These are phyloP conservation scores for Aurelia aurita complex sp. Pacific DNA, from an alignment of 30 jellyfish, hydroid and myxozoan genomes.

Conservation along the genomic window DNA sequence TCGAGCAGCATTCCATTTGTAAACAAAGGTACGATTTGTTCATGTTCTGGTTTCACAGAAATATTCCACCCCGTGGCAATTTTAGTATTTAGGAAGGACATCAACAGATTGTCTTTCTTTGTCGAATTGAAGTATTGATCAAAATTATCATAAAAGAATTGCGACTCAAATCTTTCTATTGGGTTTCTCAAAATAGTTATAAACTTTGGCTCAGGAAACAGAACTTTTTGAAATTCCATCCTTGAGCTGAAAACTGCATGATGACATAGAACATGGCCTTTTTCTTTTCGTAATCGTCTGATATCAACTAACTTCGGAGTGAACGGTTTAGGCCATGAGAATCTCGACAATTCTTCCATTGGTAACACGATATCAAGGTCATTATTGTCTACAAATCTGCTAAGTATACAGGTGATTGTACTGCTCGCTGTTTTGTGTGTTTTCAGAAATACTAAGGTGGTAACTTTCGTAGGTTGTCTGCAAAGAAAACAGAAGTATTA, in stretches of 20 bases:
- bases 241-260: slow-evolving; percentile 67
- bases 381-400: slow-evolving; percentile 68
- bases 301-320: slow-evolving; percentile 52
- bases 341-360: slow-evolving; percentile 32
- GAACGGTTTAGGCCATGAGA: slow-evolving; percentile 81
- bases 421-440: slow-evolving; percentile 91
- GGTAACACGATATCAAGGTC: slow-evolving; percentile 74
- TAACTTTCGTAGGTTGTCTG: slow-evolving; percentile 16
- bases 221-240: slow-evolving; percentile 54
- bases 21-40: slow-evolving; percentile 6
- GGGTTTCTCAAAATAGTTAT: slow-evolving; percentile 81
- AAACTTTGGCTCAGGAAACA: slow-evolving; percentile 53
- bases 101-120: slow-evolving; percentile 22
- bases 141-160: slow-evolving; percentile 63
- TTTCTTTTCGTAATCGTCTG: slow-evolving; percentile 53
- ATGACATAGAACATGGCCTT: slow-evolving; percentile 65
- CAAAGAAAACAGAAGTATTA: background rate
- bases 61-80: background rate
- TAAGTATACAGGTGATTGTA: slow-evolving; percentile 71
- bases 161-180: slow-evolving; percentile 66
- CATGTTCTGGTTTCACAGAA: slow-evolving; percentile 14
- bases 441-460: slow-evolving; percentile 61
- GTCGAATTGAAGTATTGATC: slow-evolving; percentile 27
- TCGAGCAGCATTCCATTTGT: slow-evolving; percentile 71
- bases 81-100: slow-evolving; percentile 22